These are phyloP conservation scores for Zeuzera pyrina DNA, from an alignment of 2,888 invertebrate species.

Conservation along the genomic window DNA sequence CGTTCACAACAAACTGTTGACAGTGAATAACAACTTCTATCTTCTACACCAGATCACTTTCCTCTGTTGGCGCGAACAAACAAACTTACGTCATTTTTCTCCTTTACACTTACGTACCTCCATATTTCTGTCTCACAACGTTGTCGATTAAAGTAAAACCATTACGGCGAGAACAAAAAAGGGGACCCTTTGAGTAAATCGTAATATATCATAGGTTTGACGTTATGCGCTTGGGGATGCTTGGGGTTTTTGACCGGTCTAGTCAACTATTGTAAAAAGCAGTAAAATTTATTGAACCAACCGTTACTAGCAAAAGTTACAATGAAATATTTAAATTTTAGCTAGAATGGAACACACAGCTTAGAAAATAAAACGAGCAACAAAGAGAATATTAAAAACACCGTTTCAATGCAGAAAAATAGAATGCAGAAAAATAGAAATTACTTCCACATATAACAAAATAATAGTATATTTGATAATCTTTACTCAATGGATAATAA, in stretches of 20 bases:
- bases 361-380: too few relatives aligned
- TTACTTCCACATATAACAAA: too few relatives aligned
- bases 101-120: constrained; percentile 21
- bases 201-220: constrained; percentile 71
- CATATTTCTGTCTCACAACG: neutral
- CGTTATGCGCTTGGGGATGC: constrained; percentile 38
- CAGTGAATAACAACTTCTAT: constrained; percentile 48
- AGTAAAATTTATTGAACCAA: constrained; percentile 60
- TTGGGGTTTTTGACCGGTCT: constrained; percentile 43
- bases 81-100: constrained; percentile 34
- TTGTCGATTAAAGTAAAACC: constrained; percentile 68
- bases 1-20: constrained; percentile 59
- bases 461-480: too few relatives aligned
- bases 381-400: too few relatives aligned
- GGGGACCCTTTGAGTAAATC: constrained; percentile 70
- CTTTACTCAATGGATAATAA: too few relatives aligned
- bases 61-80: constrained; percentile 59
- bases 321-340: constrained; percentile 3
- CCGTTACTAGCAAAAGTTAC: constrained; percentile 32
- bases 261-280: constrained; percentile 50
- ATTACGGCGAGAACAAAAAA: constrained; percentile 71
- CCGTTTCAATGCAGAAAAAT: too few relatives aligned
- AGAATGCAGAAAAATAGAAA: too few relatives aligned
- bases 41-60: constrained; percentile 54
- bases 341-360: too few relatives aligned